Evolutionary conservation across 2,888 invertebrate species (phyloP).

Genomic region (Danaus chrysippus): DNA sequence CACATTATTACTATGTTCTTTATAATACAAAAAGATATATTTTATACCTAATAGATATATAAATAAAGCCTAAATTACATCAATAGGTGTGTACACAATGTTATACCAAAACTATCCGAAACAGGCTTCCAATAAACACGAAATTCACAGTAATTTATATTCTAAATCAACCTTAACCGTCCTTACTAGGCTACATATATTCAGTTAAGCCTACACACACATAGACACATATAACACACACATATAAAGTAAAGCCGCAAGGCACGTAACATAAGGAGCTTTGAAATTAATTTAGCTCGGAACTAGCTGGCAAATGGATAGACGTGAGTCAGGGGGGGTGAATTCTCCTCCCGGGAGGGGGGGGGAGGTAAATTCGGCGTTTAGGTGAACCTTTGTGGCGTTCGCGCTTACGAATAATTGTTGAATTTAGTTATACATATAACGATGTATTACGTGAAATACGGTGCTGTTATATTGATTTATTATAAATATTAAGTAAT

Average conservation of each 20-base stretch:
- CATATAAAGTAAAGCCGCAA: slow-evolving; percentile 71
- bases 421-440: slow-evolving; percentile 45
- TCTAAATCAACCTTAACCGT: slow-evolving; percentile 73
- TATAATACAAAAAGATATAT: not conserved
- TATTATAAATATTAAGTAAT: not conserved
- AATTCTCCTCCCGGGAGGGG: slow-evolving; percentile 40
- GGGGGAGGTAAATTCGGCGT: slow-evolving; percentile 69
- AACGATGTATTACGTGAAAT: slow-evolving; percentile 40
- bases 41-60: not conserved
- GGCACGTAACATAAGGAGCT: slow-evolving; percentile 80
- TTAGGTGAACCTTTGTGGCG: slow-evolving; percentile 74
- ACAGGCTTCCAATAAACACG: slow-evolving; percentile 35
- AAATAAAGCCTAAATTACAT: slow-evolving; percentile 18
- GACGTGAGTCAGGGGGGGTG: slow-evolving; percentile 73
- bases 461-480: slow-evolving; percentile 47
- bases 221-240: slow-evolving; percentile 54
- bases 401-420: slow-evolving; percentile 68
- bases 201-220: slow-evolving; percentile 70
- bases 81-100: slow-evolving; percentile 18
- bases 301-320: slow-evolving; percentile 80
- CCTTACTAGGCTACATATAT: slow-evolving; percentile 53
- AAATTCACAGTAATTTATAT: slow-evolving; percentile 65
- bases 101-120: slow-evolving; percentile 33
- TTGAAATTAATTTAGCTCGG: slow-evolving; percentile 80
- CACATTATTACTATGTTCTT: not conserved